phyloP scores from a whole-genome alignment of 2,113 vertebrate genomes.

The Aegypius monachus region DNA sequence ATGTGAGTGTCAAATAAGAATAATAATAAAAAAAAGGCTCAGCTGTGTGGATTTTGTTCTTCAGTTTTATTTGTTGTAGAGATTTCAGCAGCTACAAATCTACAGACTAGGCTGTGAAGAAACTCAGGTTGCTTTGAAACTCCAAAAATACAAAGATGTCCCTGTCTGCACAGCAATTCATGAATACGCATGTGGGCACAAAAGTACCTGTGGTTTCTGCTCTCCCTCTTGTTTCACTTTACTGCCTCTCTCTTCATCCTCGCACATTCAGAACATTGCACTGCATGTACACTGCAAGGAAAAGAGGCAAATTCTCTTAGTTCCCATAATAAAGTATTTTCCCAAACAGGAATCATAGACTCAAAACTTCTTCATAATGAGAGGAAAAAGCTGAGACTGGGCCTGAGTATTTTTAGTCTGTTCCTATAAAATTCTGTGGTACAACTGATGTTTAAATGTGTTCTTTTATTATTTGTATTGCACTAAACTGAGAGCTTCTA shows the following conservation, averaged over 20 bases:
- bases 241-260: background rate
- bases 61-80: background rate
- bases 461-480: background rate
- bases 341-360: background rate
- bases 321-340: background rate
- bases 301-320: background rate
- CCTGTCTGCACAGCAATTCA: background rate
- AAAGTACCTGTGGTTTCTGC: background rate
- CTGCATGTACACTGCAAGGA: background rate
- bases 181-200: background rate
- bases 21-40: background rate
- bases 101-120: background rate
- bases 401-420: background rate
- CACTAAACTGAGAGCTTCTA: background rate
- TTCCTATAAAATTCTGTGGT: background rate
- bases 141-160: background rate
- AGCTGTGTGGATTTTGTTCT: background rate
- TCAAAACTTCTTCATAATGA: background rate
- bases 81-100: background rate
- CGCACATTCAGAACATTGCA: background rate
- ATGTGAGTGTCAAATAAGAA: conserved; percentile 68
- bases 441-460: background rate
- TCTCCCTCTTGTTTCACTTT: background rate
- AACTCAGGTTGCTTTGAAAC: background rate
- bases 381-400: background rate